Evolutionary conservation across 1,140 invertebrate genomes (phyloP), one percentile per base, ranked within the genome.

Genomic region (Drosophila sproati): DNA sequence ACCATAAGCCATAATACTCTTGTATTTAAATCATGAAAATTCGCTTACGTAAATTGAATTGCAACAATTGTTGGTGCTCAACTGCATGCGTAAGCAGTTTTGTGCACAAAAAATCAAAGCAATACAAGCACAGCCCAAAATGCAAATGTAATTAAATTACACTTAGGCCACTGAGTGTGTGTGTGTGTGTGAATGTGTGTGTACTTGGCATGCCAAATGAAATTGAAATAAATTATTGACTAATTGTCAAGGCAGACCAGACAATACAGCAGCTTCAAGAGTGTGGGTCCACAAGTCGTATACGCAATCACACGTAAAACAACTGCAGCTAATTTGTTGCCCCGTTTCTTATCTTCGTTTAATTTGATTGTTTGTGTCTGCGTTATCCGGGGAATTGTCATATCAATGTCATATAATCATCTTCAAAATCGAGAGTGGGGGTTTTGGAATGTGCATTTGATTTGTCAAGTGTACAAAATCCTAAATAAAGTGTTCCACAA

Each of bases 221-320:
- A 83, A 88, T 83, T 89, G 85, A 85, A 89, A 89, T 89, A 89
- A 89, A 89, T 89, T 89, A 89, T 89, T 89, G 85, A 89, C 81
- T 89, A 89, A 89, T 89, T 89, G 85, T 89, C 85, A 89, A 85
- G 73, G 62, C 74, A 71, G 78, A 89, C 66, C 66, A 76, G 55
- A 72, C 72, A 77, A 81, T 56, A 59, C 71, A 47, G 55, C 45
- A 41, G 48, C 41, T 48, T 41, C 66, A 51, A 34, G 41, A 73
- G 62, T 50, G 10, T 47, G 52, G 50, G 39, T 32, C 31, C 43
- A 79, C 45, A 31, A 43, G 41, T 70, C 71, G 75, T 81, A 70
- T 86, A 60, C 71, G 78, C 71, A 82, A 82, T 78, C 77, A 75
- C 1, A 20, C 20, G 20, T 20, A 20, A 20, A 20, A 20, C 69